A percentile compares a stretch with the other conserved stretches of the same genome.
These are phyloP conservation scores for Mirza zaza DNA, from an alignment of 2,113 vertebrate genomes.

Conservation along the genomic window DNA sequence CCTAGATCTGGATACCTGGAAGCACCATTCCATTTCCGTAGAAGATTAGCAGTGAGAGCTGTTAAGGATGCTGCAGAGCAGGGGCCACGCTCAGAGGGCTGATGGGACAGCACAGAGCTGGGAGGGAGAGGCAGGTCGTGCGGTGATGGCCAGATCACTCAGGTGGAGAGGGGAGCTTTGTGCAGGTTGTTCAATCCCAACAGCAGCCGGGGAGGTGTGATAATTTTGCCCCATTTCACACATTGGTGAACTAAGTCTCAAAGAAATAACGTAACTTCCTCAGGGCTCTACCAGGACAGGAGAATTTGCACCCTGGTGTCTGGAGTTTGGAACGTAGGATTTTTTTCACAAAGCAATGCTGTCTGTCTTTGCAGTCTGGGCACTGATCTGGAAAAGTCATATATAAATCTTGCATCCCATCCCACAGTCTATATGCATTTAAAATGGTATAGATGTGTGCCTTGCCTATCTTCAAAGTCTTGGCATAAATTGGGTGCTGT, in stretches of 20 bases:
- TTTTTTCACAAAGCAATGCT: neutral
- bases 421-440: accelerated
- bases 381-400: neutral
- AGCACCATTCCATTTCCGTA: neutral
- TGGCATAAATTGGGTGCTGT: neutral
- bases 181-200: accelerated
- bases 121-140: neutral
- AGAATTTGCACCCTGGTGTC: neutral
- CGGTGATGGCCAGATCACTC: neutral
- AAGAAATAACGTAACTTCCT: neutral
- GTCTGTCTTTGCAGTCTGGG: neutral
- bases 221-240: neutral
- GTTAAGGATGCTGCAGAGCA: accelerated
- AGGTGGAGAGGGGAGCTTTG: neutral
- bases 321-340: neutral
- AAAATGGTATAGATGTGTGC: accelerated
- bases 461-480: neutral
- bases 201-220: accelerated
- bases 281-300: too few species aligned
- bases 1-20: neutral
- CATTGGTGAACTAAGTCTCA: neutral
- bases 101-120: accelerated
- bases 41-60: neutral
- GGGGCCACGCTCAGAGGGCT: neutral
- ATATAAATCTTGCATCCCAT: too few species aligned